phyloP scores from a whole-genome alignment of 2,888 invertebrate species.

The Ellobium chinense region DNA sequence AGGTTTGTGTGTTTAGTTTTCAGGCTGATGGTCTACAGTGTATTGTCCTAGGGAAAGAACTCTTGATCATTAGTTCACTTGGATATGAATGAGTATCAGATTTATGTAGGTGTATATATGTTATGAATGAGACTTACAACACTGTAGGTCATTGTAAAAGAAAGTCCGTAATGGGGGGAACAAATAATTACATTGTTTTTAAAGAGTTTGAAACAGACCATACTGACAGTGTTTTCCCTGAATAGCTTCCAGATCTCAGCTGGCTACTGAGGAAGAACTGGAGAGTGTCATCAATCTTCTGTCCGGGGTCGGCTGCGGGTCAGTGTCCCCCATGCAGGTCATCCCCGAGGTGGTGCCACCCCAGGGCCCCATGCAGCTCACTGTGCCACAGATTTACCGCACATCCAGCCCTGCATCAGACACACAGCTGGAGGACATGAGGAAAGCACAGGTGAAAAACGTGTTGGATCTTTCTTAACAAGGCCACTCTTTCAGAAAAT shows the following conservation, averaged over 20 bases:
- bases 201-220: no score
- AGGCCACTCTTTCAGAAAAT: no score
- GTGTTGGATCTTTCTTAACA: no score
- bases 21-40: no score
- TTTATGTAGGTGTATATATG: neutral
- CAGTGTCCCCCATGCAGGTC: constrained; percentile 48
- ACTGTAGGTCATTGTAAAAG: neutral
- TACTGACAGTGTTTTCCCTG: neutral
- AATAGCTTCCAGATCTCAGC: constrained; percentile 31
- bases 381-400: constrained; percentile 56
- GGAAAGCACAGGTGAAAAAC: constrained; percentile 36
- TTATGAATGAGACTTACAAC: neutral
- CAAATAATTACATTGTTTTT: no score
- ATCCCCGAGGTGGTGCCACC: constrained; percentile 39
- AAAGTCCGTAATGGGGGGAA: neutral
- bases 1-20: no score
- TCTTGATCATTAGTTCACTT: no score
- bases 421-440: constrained; percentile 51
- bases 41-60: no score
- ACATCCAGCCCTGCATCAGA: constrained; percentile 53
- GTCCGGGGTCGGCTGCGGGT: constrained; percentile 55
- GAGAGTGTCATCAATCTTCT: constrained; percentile 75
- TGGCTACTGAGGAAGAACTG: constrained; percentile 73
- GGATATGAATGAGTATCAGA: neutral
- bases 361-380: constrained; percentile 52